Percentiles rank a stretch among this genome's conserved stretches.
These are phyloP conservation scores for Hyposmocoma kahamanoa DNA, from an alignment of 1,140 invertebrate species.

Conservation along the genomic window DNA sequence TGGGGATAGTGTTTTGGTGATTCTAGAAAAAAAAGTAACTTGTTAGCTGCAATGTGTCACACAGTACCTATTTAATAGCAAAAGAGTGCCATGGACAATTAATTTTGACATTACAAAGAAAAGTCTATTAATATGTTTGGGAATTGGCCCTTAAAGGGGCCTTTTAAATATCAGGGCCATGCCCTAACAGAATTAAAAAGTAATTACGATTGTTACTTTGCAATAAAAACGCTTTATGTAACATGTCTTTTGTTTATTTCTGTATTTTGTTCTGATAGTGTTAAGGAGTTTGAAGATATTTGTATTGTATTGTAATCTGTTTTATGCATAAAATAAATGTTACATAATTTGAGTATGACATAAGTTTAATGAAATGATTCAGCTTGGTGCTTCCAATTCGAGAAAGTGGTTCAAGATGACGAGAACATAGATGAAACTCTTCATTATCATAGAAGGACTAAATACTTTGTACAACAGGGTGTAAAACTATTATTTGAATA, in stretches of 20 bases:
- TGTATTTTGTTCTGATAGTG: not conserved
- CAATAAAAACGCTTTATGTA: not conserved
- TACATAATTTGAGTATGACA: too few species aligned
- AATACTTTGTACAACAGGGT: too few species aligned
- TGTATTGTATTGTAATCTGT: not conserved
- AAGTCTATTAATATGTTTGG: not conserved
- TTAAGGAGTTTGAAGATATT: not conserved
- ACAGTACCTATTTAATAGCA: too few species aligned
- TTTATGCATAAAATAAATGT: too few species aligned
- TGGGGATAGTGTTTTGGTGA: slow-evolving; percentile 28
- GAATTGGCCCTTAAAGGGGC: not conserved
- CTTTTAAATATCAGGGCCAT: not conserved
- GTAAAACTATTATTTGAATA: too few species aligned
- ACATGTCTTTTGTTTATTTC: not conserved
- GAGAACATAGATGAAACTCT: too few species aligned
- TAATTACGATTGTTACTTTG: not conserved
- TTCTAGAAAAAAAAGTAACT: slow-evolving; percentile 34
- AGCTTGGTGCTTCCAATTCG: too few species aligned
- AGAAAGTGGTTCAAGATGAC: too few species aligned
- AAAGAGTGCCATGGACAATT: not conserved
- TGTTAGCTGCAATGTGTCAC: too few species aligned
- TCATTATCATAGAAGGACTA: too few species aligned
- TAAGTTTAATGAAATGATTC: too few species aligned
- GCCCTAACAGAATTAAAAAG: not conserved
- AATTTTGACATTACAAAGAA: not conserved